Conservation (phyloP, 2,113 vertebrate genomes). For the Thryonomys swinderianus region DNA sequence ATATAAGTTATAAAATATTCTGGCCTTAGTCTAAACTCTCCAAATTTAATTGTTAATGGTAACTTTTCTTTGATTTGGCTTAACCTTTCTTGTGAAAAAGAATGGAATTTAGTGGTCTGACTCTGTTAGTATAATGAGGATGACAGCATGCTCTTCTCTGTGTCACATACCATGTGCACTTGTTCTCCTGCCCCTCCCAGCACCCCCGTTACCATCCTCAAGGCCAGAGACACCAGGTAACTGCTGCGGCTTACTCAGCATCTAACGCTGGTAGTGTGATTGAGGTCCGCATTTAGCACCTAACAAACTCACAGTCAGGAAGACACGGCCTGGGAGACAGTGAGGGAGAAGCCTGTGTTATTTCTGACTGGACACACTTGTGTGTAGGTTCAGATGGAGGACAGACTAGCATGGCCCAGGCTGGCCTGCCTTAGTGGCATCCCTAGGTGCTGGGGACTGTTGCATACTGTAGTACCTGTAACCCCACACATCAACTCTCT, state of each 20-base stretch:
- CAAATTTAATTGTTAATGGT: neutral
- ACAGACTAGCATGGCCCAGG: no score
- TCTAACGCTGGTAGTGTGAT: neutral
- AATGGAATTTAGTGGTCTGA: neutral
- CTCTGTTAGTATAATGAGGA: neutral
- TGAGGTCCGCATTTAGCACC: neutral
- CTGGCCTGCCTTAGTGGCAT: neutral
- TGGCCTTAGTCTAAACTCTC: conserved; percentile 37
- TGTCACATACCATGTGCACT: neutral
- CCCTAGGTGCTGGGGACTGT: neutral
- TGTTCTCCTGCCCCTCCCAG: neutral
- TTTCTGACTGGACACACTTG: neutral
- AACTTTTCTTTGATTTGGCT: conserved; percentile 36
- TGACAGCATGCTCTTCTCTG: neutral
- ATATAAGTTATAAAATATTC: conserved; percentile 23
- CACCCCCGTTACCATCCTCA: neutral
- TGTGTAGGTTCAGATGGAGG: neutral
- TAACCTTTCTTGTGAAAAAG: conserved; percentile 11
- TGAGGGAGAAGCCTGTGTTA: neutral
- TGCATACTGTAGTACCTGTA: neutral
- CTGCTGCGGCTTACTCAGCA: neutral
- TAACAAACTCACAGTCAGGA: neutral
- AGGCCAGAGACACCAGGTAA: neutral
- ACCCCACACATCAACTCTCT: neutral
- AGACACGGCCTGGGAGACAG: neutral